phyloP scores from a whole-genome alignment of 2,888 invertebrate genomes.

The Dasysyrphus albostriatus region DNA sequence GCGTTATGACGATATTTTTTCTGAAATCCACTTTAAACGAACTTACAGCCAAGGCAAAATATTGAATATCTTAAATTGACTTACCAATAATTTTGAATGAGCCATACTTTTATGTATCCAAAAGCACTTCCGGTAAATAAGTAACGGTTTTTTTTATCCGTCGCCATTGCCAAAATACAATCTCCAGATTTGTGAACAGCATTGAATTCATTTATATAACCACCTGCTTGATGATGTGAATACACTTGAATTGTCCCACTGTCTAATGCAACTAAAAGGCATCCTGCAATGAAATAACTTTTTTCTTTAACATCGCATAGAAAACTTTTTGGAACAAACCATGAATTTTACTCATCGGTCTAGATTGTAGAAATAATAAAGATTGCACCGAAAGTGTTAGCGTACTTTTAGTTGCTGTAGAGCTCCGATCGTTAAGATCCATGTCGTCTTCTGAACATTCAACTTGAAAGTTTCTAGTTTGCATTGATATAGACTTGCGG shows the following conservation, averaged over 20 bases:
- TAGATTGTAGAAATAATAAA: conserved; percentile 87
- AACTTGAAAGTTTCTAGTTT: conserved; percentile 13
- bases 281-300: conserved; percentile 84
- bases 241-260: conserved; percentile 92
- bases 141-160: conserved; percentile 89
- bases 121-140: conserved; percentile 89
- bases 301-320: no score
- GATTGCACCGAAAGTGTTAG: conserved; percentile 87
- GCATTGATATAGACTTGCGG: conserved; percentile 77
- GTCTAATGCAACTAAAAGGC: conserved; percentile 89
- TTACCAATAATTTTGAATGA: conserved; percentile 88
- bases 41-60: no score
- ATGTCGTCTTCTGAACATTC: conserved; percentile 1
- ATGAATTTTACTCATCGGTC: conserved; percentile 85
- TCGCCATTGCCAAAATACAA: conserved; percentile 86
- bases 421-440: conserved; percentile 28
- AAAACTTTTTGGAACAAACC: conserved; percentile 77
- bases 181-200: conserved; percentile 88
- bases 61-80: conserved; percentile 45
- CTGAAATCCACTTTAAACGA: no score
- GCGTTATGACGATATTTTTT: no score
- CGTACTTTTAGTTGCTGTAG: conserved; percentile 16
- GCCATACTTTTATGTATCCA: conserved; percentile 93
- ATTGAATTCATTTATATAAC: conserved; percentile 88
- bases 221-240: conserved; percentile 91